Percentiles rank a stretch among this genome's conserved stretches.
These are phyloP conservation scores for Oryzias javanicus DNA, from an alignment of 2,113 vertebrate species.

Conservation along the genomic window DNA sequence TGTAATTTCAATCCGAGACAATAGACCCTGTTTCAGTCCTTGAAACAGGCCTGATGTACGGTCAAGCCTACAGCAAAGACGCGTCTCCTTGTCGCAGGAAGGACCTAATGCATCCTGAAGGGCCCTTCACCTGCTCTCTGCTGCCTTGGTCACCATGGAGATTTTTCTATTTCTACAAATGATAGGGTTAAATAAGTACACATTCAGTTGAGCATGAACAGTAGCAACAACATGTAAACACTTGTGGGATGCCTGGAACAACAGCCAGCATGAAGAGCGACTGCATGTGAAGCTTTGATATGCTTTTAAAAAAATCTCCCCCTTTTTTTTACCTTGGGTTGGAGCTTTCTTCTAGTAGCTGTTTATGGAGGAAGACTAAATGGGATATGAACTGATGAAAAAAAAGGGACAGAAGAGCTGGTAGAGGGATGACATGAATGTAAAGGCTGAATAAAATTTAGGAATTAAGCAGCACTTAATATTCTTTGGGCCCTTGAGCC, in stretches of 20 bases:
- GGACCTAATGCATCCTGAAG: slow-evolving; percentile 71
- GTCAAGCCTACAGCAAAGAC: slow-evolving; percentile 54
- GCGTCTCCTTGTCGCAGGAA: slow-evolving; percentile 44
- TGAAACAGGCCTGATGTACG: slow-evolving; percentile 29
- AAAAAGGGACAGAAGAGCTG: slow-evolving; percentile 44
- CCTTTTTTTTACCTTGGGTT: slow-evolving; percentile 34
- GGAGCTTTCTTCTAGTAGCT: slow-evolving; percentile 39
- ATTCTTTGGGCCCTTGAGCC: slow-evolving; percentile 53
- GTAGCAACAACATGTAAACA: slow-evolving; percentile 64
- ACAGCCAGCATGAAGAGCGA: slow-evolving; percentile 35
- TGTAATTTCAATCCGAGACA: slow-evolving; percentile 10
- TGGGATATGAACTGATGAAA: slow-evolving; percentile 53
- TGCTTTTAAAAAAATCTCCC: slow-evolving; percentile 65
- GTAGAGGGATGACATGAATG: slow-evolving; percentile 48
- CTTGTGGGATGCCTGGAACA: slow-evolving; percentile 57
- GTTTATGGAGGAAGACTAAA: slow-evolving; percentile 48
- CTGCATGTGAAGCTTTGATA: slow-evolving; percentile 55
- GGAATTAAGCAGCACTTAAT: slow-evolving; percentile 71
- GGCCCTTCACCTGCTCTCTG: slow-evolving; percentile 58
- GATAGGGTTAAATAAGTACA: slow-evolving; percentile 63
- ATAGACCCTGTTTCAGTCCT: slow-evolving; percentile 29
- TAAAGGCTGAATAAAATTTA: slow-evolving; percentile 64
- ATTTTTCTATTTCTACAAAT: slow-evolving; percentile 57
- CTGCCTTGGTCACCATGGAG: slow-evolving; percentile 63
- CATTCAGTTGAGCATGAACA: slow-evolving; percentile 43